A percentile compares a stretch with the other conserved stretches of the same genome.
Conservation (phyloP, 2,797 vertebrate genomes). For the Amblyraja radiata region DNA sequence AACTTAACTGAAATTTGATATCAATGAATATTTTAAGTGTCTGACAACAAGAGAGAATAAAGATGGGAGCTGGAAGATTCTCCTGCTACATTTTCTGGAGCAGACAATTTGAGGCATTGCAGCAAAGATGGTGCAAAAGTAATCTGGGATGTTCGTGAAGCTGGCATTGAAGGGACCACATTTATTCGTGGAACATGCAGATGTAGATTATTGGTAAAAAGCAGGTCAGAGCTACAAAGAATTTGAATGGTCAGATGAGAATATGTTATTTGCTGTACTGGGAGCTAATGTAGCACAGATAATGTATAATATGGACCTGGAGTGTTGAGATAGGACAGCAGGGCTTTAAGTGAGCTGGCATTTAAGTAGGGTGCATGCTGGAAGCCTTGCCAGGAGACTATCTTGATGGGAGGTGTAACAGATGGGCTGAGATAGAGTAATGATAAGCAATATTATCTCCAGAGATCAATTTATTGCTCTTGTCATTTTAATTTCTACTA, state of each 20-base stretch:
- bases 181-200: neutral
- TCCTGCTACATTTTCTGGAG: neutral
- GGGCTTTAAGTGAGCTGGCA: neutral
- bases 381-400: neutral
- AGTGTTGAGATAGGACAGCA: neutral
- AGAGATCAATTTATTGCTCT: too few species aligned
- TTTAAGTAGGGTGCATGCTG: neutral
- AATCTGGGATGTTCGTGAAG: neutral
- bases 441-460: neutral
- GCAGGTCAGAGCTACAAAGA: neutral
- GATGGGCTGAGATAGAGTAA: neutral
- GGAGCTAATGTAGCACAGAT: neutral
- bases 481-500: too few species aligned
- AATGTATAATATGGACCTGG: neutral
- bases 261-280: neutral
- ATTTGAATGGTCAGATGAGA: neutral
- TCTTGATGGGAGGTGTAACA: neutral
- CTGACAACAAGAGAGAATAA: neutral
- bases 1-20: neutral
- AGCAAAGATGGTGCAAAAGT: neutral
- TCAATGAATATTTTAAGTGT: neutral
- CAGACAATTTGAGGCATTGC: neutral
- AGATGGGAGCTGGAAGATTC: neutral
- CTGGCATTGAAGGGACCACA: neutral
- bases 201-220: neutral